Conservation (phyloP, 2,888 invertebrate genomes). For the Onchidella celtica region DNA sequence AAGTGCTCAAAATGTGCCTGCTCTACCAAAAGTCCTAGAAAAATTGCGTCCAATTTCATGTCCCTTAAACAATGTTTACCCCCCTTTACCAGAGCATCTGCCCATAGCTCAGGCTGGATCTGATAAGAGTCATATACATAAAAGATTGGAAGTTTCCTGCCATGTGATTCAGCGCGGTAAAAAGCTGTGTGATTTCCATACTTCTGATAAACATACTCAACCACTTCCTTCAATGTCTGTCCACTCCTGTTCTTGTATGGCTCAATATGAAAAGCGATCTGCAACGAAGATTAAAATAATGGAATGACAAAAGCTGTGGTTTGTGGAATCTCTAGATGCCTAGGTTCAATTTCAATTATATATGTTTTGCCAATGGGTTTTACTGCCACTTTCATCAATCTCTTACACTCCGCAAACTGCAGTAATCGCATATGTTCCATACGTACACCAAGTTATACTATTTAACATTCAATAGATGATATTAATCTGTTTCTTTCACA, state of each 20-base stretch:
- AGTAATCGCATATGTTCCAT: no score
- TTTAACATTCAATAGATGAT: no score
- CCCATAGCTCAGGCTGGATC: slow-evolving; percentile 83
- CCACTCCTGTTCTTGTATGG: slow-evolving; percentile 81
- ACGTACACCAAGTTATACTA: no score
- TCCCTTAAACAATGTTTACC: slow-evolving; percentile 82
- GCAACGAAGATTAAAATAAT: slow-evolving; percentile 28
- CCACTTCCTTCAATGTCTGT: slow-evolving; percentile 76
- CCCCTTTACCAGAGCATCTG: slow-evolving; percentile 73
- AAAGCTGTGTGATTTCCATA: slow-evolving; percentile 83
- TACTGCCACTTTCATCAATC: no score
- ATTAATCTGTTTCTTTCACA: no score
- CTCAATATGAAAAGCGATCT: slow-evolving; percentile 84
- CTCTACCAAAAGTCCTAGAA: slow-evolving; percentile 83
- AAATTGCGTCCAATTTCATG: slow-evolving; percentile 83
- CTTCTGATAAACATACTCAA: slow-evolving; percentile 76
- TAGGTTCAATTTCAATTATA: no score
- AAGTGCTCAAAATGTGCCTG: slow-evolving; percentile 80
- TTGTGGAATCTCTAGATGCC: no score
- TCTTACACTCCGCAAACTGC: no score
- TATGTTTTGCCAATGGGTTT: no score
- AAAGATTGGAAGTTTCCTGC: slow-evolving; percentile 82
- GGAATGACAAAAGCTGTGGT: no score
- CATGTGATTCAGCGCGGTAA: slow-evolving; percentile 77
- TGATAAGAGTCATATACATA: slow-evolving; percentile 86